Evolutionary conservation across 2,888 invertebrate species (phyloP), one percentile per base, ranked within the genome.

Genomic region (Leptura quadrifasciata): DNA sequence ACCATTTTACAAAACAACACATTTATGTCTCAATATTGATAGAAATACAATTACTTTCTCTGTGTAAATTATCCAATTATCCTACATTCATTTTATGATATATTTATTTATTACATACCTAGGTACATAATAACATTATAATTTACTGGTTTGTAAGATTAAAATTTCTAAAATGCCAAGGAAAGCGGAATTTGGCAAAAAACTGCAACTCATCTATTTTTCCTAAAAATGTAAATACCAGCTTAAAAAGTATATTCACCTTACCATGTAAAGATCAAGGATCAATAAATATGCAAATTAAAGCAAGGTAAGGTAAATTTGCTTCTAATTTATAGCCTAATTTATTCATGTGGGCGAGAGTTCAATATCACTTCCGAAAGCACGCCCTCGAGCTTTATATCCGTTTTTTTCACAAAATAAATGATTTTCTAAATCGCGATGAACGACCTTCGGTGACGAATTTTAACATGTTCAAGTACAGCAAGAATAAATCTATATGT

Each of bases 351-450:
- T 69, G 58, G 58, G 69, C 58, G 69, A 20, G 54, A 57, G 12
- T 55, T 69, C 57, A 69, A 69, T 69, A 69, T 21, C 58, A 69
- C 58, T 69, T 69, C 69, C 58, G 69, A 69, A 69, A 69, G 17
- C 20, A 10, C 15, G 47, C 9, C 47, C 54, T 35, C 39, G 60
- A 60, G 31, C 35, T 47, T 69, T 39, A 10, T 39, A 47, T 57
- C 57, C 58, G 31, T 69, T 58, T 68, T 69, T 69, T 55, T 55
- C 67, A 68, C 39, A 18, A 60, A 69, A 69, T n/a, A 35, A 17
- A 58, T 58, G 2, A 55, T 20, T 18, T 15, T 24, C 21, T 8
- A 15, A 57, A 21, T 55, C 12, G n/a, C 24, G 17, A 17, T 35
- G 18, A 27, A 20, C 35, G 39, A 69, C 69, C 69, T 69, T 69